These are phyloP conservation scores for Plagiodera versicolora DNA, from an alignment of 2,888 invertebrate genomes.

Conservation along the genomic window DNA sequence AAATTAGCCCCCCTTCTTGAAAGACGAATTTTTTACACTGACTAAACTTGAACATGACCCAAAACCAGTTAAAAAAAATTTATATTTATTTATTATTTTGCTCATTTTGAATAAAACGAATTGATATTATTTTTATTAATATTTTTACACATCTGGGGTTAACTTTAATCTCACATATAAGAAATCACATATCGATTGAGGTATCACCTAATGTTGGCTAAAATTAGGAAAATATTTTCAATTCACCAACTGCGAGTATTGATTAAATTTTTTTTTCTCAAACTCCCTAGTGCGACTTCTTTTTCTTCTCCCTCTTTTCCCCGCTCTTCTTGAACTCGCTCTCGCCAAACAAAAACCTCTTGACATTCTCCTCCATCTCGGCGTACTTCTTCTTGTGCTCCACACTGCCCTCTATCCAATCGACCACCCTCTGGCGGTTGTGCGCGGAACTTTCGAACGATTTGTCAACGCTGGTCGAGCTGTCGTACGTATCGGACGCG, in stretches of 20 bases:
- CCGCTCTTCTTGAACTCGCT: constrained; percentile 50
- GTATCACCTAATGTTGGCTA: background rate
- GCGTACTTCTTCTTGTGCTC: constrained; percentile 59
- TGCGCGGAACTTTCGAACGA: constrained; percentile 40
- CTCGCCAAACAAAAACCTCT: constrained; percentile 65
- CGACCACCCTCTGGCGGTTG: constrained; percentile 61
- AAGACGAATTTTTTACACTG: no score
- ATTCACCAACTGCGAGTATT: background rate
- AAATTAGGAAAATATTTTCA: background rate
- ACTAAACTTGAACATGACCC: no score
- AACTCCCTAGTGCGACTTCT: no score
- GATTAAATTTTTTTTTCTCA: no score
- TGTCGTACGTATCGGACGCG: no score
- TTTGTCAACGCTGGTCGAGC: constrained; percentile 30
- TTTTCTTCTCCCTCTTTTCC: constrained; percentile 48
- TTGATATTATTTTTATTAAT: no score
- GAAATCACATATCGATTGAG: background rate
- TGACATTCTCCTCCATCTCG: constrained; percentile 78
- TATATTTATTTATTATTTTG: no score
- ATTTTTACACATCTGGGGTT: background rate
- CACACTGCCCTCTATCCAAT: constrained; percentile 73
- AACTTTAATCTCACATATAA: background rate
- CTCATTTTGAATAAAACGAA: no score
- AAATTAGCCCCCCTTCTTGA: no score
- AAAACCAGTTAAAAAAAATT: no score